A percentile compares a stretch with the other conserved stretches of the same genome.
Conservation (phyloP, 2,888 invertebrate species). For the Trachelus tabidus region DNA sequence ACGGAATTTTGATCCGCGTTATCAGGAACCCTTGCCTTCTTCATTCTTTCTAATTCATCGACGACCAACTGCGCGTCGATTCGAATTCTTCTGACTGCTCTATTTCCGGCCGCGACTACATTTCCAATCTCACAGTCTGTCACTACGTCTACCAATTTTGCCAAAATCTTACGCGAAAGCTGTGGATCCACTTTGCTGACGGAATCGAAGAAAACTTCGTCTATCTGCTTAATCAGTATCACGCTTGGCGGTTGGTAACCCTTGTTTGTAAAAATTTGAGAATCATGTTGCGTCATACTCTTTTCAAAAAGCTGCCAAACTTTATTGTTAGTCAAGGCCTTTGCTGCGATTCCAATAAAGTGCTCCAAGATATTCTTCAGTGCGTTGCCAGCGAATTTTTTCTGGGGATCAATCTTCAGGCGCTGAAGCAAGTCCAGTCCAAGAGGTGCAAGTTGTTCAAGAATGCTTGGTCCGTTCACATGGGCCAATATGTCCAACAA, state of each 20-base stretch:
- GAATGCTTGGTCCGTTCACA: conserved; percentile 67
- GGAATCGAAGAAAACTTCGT: conserved; percentile 68
- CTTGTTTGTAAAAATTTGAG: conserved; percentile 63
- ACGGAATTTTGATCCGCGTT: conserved; percentile 8
- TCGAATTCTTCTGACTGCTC: conserved; percentile 75
- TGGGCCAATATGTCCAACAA: conserved; percentile 67
- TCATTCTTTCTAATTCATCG: conserved; percentile 73
- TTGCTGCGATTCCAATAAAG: conserved; percentile 70
- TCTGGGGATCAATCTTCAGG: conserved; percentile 50
- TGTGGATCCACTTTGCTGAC: conserved; percentile 34
- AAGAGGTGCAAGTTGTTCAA: conserved; percentile 60
- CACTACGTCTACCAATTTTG: conserved; percentile 54
- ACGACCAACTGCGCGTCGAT: conserved; percentile 74
- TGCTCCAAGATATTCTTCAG: conserved; percentile 66
- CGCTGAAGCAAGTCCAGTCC: conserved; percentile 55
- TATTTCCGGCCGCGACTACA: conserved; percentile 69
- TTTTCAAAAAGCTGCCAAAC: conserved; percentile 73
- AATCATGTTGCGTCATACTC: conserved; percentile 69
- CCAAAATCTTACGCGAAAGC: conserved; percentile 44
- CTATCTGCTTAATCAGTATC: conserved; percentile 71
- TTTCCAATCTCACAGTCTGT: conserved; percentile 53
- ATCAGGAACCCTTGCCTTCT: conserved; percentile 51
- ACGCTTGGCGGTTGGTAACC: conserved; percentile 65
- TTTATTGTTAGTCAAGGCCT: conserved; percentile 67
- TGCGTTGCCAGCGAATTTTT: conserved; percentile 38